These are phyloP conservation scores for Campylorhamphus procurvoides DNA, from an alignment of 2,113 vertebrate genomes.

Conservation along the genomic window DNA sequence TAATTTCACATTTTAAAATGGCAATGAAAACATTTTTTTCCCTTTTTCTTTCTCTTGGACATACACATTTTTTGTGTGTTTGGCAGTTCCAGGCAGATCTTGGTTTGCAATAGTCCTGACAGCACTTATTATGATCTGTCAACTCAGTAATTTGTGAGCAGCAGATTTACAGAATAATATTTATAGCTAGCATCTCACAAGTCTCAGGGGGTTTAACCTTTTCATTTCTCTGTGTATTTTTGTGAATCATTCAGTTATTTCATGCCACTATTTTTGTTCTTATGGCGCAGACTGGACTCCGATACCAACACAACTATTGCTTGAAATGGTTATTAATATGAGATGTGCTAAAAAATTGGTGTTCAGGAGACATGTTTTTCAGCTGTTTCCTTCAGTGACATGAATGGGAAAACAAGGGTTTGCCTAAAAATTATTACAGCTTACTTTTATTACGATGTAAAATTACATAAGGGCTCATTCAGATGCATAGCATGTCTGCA, in stretches of 20 bases:
- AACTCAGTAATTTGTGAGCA: constrained; percentile 47
- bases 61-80: background rate
- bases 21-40: background rate
- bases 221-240: background rate
- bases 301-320: background rate
- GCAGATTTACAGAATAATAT: background rate
- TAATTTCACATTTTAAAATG: background rate
- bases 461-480: background rate
- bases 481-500: background rate
- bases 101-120: background rate
- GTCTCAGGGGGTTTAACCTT: background rate
- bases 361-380: background rate
- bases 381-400: background rate
- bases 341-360: background rate
- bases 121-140: constrained; percentile 2
- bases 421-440: background rate
- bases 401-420: background rate
- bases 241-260: constrained; percentile 17
- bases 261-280: background rate
- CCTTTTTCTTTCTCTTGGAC: background rate
- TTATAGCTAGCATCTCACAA: background rate
- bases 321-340: background rate
- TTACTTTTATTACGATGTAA: background rate
- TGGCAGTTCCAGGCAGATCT: background rate
- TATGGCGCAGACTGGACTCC: background rate